Percentiles rank a stretch among this genome's conserved stretches.
Conservation (phyloP, 2,888 invertebrate genomes). For the Yponomeuta sedellus region DNA sequence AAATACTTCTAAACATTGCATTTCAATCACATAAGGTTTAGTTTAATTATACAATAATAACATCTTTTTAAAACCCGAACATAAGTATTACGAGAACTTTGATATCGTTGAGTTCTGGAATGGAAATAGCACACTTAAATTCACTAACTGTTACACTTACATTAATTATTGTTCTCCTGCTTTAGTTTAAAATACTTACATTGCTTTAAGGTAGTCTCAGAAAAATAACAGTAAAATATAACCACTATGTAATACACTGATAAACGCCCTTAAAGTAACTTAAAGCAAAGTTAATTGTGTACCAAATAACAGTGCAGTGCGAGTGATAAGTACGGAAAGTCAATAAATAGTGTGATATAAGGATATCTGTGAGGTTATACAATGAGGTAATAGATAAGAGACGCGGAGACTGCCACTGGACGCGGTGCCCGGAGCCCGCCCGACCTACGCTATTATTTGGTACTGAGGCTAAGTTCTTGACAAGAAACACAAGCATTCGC, state of each 20-base stretch:
- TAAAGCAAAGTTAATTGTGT: slow-evolving; percentile 56
- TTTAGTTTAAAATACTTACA: slow-evolving; percentile 68
- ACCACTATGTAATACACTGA: slow-evolving; percentile 66
- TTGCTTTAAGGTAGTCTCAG: slow-evolving; percentile 72
- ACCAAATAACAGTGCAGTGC: slow-evolving; percentile 74
- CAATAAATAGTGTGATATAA: slow-evolving; percentile 51
- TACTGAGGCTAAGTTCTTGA: slow-evolving; percentile 43
- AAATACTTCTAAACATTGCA: slow-evolving; percentile 78
- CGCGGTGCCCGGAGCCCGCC: slow-evolving; percentile 23
- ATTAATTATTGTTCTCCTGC: slow-evolving; percentile 77
- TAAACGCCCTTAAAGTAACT: slow-evolving; percentile 64
- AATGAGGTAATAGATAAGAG: slow-evolving; percentile 62
- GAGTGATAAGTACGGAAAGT: slow-evolving; percentile 62
- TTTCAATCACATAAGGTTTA: slow-evolving; percentile 77
- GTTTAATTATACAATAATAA: slow-evolving; percentile 75
- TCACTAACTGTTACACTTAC: slow-evolving; percentile 76
- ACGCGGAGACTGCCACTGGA: slow-evolving; percentile 4
- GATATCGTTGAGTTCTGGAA: slow-evolving; percentile 76
- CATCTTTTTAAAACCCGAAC: slow-evolving; percentile 74
- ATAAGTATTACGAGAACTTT: slow-evolving; percentile 74
- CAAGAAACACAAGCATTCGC: slow-evolving; percentile 32
- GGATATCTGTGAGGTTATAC: slow-evolving; percentile 61
- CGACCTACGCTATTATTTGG: slow-evolving; percentile 65
- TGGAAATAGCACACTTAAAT: slow-evolving; percentile 77
- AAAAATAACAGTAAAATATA: slow-evolving; percentile 74